A percentile compares a stretch with the other conserved stretches of the same genome.
phyloP scores from a whole-genome alignment of 2,888 invertebrate species.

The Drosophila paramelanica region DNA sequence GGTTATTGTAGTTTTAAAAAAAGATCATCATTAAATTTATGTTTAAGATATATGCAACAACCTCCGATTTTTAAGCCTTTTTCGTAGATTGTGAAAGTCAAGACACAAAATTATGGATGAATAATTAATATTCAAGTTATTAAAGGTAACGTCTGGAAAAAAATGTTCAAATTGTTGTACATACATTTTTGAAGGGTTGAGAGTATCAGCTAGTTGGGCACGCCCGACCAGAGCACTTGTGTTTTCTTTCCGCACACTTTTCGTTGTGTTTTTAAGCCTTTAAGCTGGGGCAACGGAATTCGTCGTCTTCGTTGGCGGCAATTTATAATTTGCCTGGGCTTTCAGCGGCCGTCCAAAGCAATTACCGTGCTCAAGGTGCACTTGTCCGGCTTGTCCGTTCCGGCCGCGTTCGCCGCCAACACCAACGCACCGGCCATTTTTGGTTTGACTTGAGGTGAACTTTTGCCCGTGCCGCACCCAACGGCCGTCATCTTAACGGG shows the following conservation, averaged over 20 bases:
- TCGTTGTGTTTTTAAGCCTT: slow-evolving; percentile 43
- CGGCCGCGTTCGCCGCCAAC: slow-evolving; percentile 9
- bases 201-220: background rate
- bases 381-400: slow-evolving; percentile 11
- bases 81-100: too few species aligned
- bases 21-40: too few species aligned
- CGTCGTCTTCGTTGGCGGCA: slow-evolving; percentile 47
- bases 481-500: slow-evolving; percentile 45
- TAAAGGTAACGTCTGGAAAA: too few species aligned
- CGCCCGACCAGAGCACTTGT: background rate
- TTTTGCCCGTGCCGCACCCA: slow-evolving; percentile 24
- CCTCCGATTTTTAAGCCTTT: too few species aligned
- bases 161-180: too few species aligned
- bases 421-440: slow-evolving; percentile 52
- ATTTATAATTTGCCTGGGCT: slow-evolving; percentile 74
- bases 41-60: too few species aligned
- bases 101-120: too few species aligned
- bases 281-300: slow-evolving; percentile 34
- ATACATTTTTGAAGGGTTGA: background rate
- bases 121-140: too few species aligned
- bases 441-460: slow-evolving; percentile 60
- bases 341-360: slow-evolving; percentile 72
- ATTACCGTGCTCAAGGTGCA: slow-evolving; percentile 66
- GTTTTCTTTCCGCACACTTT: background rate
- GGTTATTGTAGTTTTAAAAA: too few species aligned